Evolutionary conservation across 2,797 vertebrate species (phyloP), one percentile per base, ranked within the genome.

Genomic region (Parambassis ranga): DNA sequence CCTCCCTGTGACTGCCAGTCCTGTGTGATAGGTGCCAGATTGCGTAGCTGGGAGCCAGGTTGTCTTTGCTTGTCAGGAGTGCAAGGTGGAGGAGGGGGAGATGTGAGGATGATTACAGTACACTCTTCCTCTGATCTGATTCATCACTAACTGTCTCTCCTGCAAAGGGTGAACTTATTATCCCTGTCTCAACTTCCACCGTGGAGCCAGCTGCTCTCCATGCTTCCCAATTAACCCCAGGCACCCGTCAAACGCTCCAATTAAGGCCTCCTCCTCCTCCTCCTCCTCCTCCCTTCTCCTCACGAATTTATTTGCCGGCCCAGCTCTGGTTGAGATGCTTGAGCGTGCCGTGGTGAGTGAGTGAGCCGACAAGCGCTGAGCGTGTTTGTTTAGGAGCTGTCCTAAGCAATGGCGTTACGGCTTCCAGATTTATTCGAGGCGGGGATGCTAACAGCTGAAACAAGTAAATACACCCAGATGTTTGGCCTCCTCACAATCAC

Each of bases 141-240:
- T 88, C 87, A 87, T 90, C 84, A 71, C 86, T 64, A 70, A 82
- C 84, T 75, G 85, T 87, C 83, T 87, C 85, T 79, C 78, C 82
- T 65, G 87, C 84, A 83, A 82, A 79, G 83, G 79, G 72, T 83
- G 89, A 89, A 90, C 88, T 89, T 90, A 91, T 92, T 89, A 91
- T 90, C 85, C 83, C 86, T 59, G 83, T 84, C 82, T 90, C 82
- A 77, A 84, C 85, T 87, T 87, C 85, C 77, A 76, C 44, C 3
- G 58, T 39, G 63, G 80, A 86, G 86, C 85, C 87, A 91, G 89
- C 85, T 91, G 90, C 87, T 90, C 82, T 82, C 81, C 81, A 82
- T 87, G 89, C 83, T 88, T 90, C 86, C 85, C 88, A 89, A 89
- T 91, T 90, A 91, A 92, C 89, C 87, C 82, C 79, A 77, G 86